These are phyloP conservation scores for Styela clava DNA, from an alignment of 23 tunicate genomes.

Conservation along the genomic window DNA sequence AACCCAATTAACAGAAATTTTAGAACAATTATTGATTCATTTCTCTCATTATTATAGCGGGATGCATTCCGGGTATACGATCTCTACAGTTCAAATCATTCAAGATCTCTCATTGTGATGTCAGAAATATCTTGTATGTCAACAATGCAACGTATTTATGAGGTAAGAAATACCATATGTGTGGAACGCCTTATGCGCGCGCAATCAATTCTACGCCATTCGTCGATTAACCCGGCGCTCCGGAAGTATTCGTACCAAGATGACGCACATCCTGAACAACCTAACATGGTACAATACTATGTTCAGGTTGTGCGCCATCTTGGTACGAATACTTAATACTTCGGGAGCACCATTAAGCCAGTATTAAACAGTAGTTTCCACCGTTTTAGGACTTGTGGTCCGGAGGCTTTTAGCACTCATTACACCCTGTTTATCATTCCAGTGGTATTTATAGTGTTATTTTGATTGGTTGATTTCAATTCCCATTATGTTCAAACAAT, in stretches of 20 bases:
- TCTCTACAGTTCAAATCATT: conserved; percentile 58
- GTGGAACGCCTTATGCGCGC: not conserved
- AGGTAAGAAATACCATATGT: conserved; percentile 27
- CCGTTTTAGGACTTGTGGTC: no score
- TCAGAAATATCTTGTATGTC: conserved; percentile 56
- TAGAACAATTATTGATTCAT: no score
- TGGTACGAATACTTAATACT: no score
- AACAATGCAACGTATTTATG: conserved; percentile 29
- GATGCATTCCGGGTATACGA: conserved; percentile 63
- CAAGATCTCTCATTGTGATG: conserved; percentile 70
- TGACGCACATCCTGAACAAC: not conserved
- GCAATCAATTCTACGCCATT: not conserved
- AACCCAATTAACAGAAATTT: no score
- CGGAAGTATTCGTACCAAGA: no score
- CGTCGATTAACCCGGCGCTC: not conserved
- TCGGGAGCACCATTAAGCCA: not conserved
- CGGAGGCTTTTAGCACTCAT: no score
- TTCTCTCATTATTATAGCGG: conserved; percentile 26
- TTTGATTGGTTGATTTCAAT: no score
- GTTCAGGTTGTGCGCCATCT: no score
- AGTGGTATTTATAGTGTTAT: no score
- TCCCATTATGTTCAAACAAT: no score
- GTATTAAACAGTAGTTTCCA: no score
- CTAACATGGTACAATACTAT: not conserved
- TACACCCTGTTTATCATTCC: no score